Base-by-base conservation (phyloP, 2,888 invertebrate genomes). In the Hirudinaria manillensis region DNA sequence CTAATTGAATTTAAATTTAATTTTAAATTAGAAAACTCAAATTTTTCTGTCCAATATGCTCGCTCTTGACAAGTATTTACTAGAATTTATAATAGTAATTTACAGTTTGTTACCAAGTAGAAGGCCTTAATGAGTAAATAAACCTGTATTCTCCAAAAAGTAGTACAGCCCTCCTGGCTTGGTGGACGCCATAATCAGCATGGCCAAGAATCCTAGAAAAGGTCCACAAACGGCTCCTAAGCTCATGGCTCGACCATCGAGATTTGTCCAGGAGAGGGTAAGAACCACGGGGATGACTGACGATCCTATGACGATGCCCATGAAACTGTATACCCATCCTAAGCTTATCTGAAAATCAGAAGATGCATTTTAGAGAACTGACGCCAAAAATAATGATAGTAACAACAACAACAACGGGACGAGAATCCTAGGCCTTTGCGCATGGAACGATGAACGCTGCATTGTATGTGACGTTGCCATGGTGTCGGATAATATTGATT, bases 231-330 rank as follows among this genome's bases (percentile, higher is more conserved):
- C 78, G 55, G 82, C 81, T 4, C 85, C 86, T 2, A 79, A 75
- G 21, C 84, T 80, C 84, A 86, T 84, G 6, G 80, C 85, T 4
- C 72, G 65, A 1, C 82, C 81, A 0, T 83, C 85, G 32, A 86
- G 80, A 27, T 83, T 79, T 66, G 81, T 80, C 86, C 86, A 86
- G 77, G 81, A 82, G 81, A 86, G 83, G 56, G 81, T 79, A 53
- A 86, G 78, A 1, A 81, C 78, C 61, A 85, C 83, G 0, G 86
- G 85, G 2, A 84, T 76, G 7, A 86, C 85, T 1, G 85, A 84
- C 3, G 85, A 84, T 6, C 85, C 84, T 65, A 86, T 84, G 56
- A 85, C 78, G 45, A 86, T 80, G 0, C 86, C 86, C 84, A 85
- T 86, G 76, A 86, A 83, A 36, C 83, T 78, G 78, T 86, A 86